Percentiles rank a stretch among this genome's conserved stretches.
Conservation (phyloP, 2,113 vertebrate genomes). For the Orthonyx spaldingii region DNA sequence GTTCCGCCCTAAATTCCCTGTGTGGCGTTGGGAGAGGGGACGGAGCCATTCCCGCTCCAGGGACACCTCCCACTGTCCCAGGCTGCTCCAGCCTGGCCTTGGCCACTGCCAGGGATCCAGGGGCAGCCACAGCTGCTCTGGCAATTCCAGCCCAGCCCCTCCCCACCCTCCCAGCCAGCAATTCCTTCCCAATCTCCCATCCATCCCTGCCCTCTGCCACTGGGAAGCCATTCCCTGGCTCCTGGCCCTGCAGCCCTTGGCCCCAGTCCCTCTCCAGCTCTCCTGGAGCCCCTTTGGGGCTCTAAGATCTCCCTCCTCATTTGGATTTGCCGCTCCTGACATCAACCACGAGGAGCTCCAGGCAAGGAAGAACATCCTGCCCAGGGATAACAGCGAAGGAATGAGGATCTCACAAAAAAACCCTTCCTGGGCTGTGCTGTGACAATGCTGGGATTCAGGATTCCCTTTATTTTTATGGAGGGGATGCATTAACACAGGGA, state of each 20-base stretch:
- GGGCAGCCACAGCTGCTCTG: background rate
- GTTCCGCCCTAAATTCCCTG: background rate
- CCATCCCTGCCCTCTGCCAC: too few species aligned
- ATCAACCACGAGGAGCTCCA: too few species aligned
- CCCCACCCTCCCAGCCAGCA: too few species aligned
- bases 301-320: background rate
- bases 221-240: too few species aligned
- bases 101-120: background rate
- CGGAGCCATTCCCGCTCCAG: background rate
- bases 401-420: background rate
- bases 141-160: background rate
- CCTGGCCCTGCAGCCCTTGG: too few species aligned
- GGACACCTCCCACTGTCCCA: background rate
- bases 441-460: accelerated
- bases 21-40: background rate
- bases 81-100: background rate
- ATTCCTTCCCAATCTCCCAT: background rate
- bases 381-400: background rate
- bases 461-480: background rate
- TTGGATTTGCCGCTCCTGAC: background rate
- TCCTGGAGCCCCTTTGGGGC: too few species aligned
- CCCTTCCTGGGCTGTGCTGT: too few species aligned
- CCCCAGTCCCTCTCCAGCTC: background rate
- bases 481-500: background rate
- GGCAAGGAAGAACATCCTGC: background rate